Evolutionary conservation across 2,888 invertebrate species (phyloP).

Genomic region (Acrobasis repandana): DNA sequence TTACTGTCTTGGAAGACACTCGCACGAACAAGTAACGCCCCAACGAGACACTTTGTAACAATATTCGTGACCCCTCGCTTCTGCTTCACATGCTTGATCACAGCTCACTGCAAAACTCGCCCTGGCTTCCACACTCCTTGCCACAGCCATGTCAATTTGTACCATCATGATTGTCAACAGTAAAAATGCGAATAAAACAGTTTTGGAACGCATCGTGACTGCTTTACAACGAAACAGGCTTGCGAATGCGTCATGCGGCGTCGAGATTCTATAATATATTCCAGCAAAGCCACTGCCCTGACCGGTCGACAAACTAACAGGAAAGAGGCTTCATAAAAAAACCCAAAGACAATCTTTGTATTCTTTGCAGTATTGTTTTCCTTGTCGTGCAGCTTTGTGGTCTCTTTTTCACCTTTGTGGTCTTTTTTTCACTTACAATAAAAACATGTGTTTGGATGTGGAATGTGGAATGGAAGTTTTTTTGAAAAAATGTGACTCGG

Average conservation of each 20-base stretch:
- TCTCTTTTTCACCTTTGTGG: neutral
- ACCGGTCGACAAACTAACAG: conserved; percentile 10
- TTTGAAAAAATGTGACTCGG: too few relatives aligned
- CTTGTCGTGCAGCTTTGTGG: neutral
- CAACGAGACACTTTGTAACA: conserved; percentile 5
- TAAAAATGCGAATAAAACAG: neutral
- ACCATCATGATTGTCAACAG: neutral
- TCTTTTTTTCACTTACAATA: neutral
- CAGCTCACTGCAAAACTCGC: conserved; percentile 13
- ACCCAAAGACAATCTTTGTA: neutral
- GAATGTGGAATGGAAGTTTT: neutral
- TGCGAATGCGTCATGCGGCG: neutral
- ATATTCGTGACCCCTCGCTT: conserved; percentile 6
- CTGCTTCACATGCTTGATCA: conserved; percentile 4
- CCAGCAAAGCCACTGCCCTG: neutral
- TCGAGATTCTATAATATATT: neutral
- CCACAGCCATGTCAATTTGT: neutral
- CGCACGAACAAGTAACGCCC: conserved; percentile 1
- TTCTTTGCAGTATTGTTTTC: conserved; percentile 1
- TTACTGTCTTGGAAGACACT: conserved; percentile 9
- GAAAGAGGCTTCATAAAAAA: conserved; percentile 1
- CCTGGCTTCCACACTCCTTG: conserved; percentile 5
- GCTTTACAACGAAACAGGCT: neutral
- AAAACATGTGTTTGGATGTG: neutral
- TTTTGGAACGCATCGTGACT: conserved; percentile 6